phyloP scores from a whole-genome alignment of 2,113 vertebrate genomes.

The Perca fluviatilis region DNA sequence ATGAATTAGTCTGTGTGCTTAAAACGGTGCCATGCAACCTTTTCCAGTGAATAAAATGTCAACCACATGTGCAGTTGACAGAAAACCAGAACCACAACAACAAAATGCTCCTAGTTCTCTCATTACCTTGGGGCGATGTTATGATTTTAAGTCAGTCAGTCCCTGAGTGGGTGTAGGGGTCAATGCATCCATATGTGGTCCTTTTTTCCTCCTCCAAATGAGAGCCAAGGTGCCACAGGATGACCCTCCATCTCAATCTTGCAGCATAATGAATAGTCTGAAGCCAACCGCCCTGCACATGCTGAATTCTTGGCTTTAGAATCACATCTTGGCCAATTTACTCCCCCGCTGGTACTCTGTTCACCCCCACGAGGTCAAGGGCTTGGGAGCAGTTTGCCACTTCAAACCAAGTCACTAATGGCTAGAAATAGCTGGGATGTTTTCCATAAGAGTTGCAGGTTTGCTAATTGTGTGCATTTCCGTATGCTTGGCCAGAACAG shows the following conservation, averaged over 20 bases:
- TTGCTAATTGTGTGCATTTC: conserved; percentile 62
- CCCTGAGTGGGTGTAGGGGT: conserved; percentile 64
- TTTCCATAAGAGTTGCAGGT: conserved; percentile 48
- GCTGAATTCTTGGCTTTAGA: conserved; percentile 68
- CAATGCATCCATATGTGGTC: conserved; percentile 64
- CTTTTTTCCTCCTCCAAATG: conserved; percentile 50
- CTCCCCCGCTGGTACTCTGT: conserved; percentile 41
- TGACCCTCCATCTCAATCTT: conserved; percentile 61
- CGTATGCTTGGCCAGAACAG: conserved; percentile 19
- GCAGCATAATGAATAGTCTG: conserved; percentile 63
- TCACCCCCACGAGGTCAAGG: conserved; percentile 55
- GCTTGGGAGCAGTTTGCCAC: conserved; percentile 64
- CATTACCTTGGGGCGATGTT: conserved; percentile 56
- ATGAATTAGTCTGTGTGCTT: conserved; percentile 58
- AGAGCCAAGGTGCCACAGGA: conserved; percentile 59
- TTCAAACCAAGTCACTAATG: conserved; percentile 66
- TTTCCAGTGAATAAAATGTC: conserved; percentile 69
- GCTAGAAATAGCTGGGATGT: conserved; percentile 56
- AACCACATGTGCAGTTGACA: conserved; percentile 55
- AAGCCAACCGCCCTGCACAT: conserved; percentile 51
- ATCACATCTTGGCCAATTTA: conserved; percentile 67
- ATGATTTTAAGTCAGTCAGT: conserved; percentile 52
- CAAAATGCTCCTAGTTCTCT: conserved; percentile 56
- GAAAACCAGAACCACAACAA: conserved; percentile 42
- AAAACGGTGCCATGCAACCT: conserved; percentile 47